Conservation (phyloP, 2,113 vertebrate species). For the Phoxinus phoxinus region DNA sequence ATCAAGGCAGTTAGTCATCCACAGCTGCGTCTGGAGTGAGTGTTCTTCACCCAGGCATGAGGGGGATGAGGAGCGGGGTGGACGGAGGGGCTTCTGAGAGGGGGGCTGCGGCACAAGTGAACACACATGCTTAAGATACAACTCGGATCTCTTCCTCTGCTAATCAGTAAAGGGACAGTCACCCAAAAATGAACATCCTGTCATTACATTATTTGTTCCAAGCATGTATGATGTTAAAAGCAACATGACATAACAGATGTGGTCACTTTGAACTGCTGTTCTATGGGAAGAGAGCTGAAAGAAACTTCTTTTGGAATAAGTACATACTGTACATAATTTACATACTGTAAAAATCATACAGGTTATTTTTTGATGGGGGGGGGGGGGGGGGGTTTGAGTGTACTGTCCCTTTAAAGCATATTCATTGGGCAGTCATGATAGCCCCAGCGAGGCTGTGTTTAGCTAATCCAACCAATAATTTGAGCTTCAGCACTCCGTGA, state of each 20-base stretch:
- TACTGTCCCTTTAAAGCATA: slow-evolving; percentile 21
- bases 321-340: too few species aligned
- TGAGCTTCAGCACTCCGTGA: slow-evolving; percentile 44
- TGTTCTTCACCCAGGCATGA: slow-evolving; percentile 8
- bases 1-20: slow-evolving; percentile 51
- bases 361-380: background rate
- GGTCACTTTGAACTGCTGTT: too few species aligned
- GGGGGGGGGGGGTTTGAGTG: too few species aligned
- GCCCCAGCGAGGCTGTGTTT: slow-evolving; percentile 43
- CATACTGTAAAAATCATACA: too few species aligned
- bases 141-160: slow-evolving; percentile 13
- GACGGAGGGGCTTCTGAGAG: background rate
- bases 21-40: slow-evolving; percentile 47
- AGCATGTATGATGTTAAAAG: background rate
- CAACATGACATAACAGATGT: background rate
- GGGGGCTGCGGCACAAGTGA: background rate
- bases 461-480: slow-evolving; percentile 57
- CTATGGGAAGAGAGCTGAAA: too few species aligned
- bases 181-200: background rate
- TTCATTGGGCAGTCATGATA: slow-evolving; percentile 43
- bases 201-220: background rate
- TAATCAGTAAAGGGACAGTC: background rate
- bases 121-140: slow-evolving; percentile 21
- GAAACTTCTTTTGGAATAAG: background rate
- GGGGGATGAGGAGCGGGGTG: background rate